Evolutionary conservation across 2,888 invertebrate species (phyloP).

Genomic region (Aspidiotus rigidus): DNA sequence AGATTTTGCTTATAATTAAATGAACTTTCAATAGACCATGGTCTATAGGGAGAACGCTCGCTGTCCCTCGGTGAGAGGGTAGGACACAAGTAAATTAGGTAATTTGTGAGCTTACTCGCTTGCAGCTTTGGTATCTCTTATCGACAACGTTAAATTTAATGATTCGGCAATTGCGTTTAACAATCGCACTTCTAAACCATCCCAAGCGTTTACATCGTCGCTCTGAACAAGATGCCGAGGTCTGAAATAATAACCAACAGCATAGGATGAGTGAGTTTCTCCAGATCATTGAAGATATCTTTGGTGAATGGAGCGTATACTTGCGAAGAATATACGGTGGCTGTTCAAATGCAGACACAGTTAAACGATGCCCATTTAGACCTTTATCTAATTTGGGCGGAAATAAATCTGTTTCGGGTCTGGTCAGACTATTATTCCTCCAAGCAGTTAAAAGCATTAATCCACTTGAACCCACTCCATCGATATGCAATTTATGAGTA

Average conservation of each 20-base stretch:
- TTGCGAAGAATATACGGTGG: slow-evolving; percentile 64
- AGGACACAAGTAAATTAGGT: too few relatives aligned
- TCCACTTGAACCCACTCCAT: slow-evolving; percentile 61
- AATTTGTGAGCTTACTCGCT: slow-evolving; percentile 48
- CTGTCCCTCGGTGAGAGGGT: too few relatives aligned
- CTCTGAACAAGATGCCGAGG: slow-evolving; percentile 45
- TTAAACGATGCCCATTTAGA: slow-evolving; percentile 65
- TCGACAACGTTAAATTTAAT: slow-evolving; percentile 64
- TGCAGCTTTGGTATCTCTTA: slow-evolving; percentile 46
- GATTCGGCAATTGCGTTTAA: slow-evolving; percentile 53
- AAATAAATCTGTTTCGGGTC: slow-evolving; percentile 55
- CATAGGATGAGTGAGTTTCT: neutral
- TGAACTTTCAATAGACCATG: too few relatives aligned
- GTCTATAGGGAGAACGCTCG: too few relatives aligned
- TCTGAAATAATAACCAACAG: slow-evolving; percentile 41
- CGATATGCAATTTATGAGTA: slow-evolving; percentile 62
- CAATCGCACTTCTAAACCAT: slow-evolving; percentile 64
- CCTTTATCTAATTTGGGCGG: slow-evolving; percentile 58
- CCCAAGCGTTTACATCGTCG: slow-evolving; percentile 48
- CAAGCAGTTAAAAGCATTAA: slow-evolving; percentile 62
- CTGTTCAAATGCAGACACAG: slow-evolving; percentile 58
- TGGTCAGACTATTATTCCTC: slow-evolving; percentile 55
- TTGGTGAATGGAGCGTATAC: slow-evolving; percentile 42
- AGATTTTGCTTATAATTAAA: too few relatives aligned
- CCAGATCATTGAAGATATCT: neutral